Percentiles rank a stretch among this genome's conserved stretches.
Evolutionary conservation across 2,797 vertebrate species (phyloP).

Genomic region (Gobionotothen gibberifrons): DNA sequence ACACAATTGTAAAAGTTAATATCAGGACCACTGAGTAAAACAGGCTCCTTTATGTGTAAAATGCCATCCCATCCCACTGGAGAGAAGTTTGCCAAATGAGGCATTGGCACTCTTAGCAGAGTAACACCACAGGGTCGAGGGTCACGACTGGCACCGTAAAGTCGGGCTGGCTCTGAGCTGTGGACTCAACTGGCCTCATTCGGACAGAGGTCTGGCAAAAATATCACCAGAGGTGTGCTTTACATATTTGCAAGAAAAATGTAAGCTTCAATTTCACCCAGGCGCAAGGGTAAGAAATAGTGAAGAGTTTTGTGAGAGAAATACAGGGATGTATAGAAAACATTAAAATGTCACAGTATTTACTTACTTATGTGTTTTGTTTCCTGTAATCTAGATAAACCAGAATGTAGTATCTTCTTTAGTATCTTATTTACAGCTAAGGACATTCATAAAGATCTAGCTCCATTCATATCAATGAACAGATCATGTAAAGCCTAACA

Average conservation of each 20-base stretch:
- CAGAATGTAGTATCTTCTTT: background rate
- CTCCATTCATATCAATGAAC: background rate
- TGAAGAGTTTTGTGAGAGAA: background rate
- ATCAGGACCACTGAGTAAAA: constrained; percentile 34
- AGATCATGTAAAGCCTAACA: background rate
- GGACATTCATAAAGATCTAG: background rate
- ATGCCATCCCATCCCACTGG: constrained; percentile 19
- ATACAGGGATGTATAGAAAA: background rate
- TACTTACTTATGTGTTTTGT: background rate
- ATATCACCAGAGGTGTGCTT: constrained; percentile 14
- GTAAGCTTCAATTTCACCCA: background rate
- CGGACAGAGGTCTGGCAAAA: constrained; percentile 7
- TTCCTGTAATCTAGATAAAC: background rate
- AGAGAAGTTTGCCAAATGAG: constrained; percentile 57
- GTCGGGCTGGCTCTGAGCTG: constrained; percentile 51
- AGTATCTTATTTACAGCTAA: background rate
- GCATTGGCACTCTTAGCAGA: constrained; percentile 50
- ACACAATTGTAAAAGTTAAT: constrained; percentile 36
- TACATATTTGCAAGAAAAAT: constrained; percentile 5
- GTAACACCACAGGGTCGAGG: constrained; percentile 55
- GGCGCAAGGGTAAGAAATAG: background rate
- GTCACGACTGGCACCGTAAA: constrained; percentile 61
- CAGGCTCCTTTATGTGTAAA: constrained; percentile 27
- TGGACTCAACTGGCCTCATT: constrained; percentile 48
- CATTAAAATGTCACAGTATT: background rate